Percentiles rank a stretch among this genome's conserved stretches.
Evolutionary conservation across 2,113 vertebrate genomes (phyloP).

Genomic region (Pteropus alecto): DNA sequence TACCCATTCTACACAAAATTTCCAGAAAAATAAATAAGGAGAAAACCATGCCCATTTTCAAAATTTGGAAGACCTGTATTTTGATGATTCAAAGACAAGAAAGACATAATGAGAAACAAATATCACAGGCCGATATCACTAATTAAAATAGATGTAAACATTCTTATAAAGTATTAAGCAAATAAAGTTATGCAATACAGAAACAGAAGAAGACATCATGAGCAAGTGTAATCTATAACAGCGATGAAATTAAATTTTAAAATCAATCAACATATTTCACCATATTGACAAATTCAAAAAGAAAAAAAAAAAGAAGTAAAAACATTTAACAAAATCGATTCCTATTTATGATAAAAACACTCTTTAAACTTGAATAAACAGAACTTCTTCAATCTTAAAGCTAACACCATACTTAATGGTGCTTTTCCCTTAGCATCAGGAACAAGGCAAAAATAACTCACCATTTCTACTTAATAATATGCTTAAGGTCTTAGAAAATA

Average conservation of each 20-base stretch:
- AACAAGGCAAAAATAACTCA: not conserved
- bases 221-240: not conserved
- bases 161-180: not conserved
- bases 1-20: not conserved
- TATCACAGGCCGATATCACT: not conserved
- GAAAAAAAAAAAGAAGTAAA: not conserved
- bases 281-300: not conserved
- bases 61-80: not conserved
- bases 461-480: not conserved
- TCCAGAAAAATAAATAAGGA: not conserved
- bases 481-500: not conserved
- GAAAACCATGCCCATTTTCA: not conserved
- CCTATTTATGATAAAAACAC: not conserved
- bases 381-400: not conserved
- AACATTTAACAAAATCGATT: not conserved
- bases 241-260: not conserved
- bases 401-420: not conserved
- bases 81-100: not conserved
- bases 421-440: not conserved
- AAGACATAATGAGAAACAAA: not conserved
- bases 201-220: not conserved
- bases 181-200: not conserved
- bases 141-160: not conserved
- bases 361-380: not conserved
- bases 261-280: not conserved